phyloP scores from a whole-genome alignment of 2,888 invertebrate species.

The Protodeltote pygarga region DNA sequence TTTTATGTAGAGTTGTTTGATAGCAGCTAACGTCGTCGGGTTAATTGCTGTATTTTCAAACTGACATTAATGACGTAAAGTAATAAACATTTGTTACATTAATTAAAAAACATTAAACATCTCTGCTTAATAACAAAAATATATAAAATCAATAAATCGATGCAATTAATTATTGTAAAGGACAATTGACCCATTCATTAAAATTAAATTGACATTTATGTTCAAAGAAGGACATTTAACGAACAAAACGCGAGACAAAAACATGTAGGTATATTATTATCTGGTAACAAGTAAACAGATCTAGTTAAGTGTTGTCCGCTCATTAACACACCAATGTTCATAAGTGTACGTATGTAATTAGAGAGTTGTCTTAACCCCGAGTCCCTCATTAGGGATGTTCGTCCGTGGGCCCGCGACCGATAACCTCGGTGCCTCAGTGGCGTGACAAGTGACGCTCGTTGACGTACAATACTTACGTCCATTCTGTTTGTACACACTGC shows the following conservation, averaged over 20 bases:
- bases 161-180: too few relatives aligned
- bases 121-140: too few relatives aligned
- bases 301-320: constrained; percentile 8
- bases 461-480: constrained; percentile 44
- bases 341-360: constrained; percentile 55
- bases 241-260: too few relatives aligned
- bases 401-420: constrained; percentile 50
- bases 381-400: constrained; percentile 65
- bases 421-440: constrained; percentile 74
- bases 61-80: constrained; percentile 3
- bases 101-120: too few relatives aligned
- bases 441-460: constrained; percentile 69
- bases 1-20: constrained; percentile 26
- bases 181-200: too few relatives aligned
- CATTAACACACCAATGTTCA: constrained; percentile 20
- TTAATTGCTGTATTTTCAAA: constrained; percentile 26
- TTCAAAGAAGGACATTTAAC: too few relatives aligned
- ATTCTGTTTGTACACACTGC: constrained; percentile 53
- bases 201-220: too few relatives aligned
- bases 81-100: background rate
- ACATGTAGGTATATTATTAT: too few relatives aligned
- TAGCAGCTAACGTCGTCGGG: constrained; percentile 10
- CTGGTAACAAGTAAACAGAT: constrained; percentile 1
- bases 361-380: constrained; percentile 63
- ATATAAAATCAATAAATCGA: too few relatives aligned